Percentiles rank a stretch among this genome's conserved stretches.
phyloP scores from a whole-genome alignment of 1,140 invertebrate species.

The Chironomus tepperi region DNA sequence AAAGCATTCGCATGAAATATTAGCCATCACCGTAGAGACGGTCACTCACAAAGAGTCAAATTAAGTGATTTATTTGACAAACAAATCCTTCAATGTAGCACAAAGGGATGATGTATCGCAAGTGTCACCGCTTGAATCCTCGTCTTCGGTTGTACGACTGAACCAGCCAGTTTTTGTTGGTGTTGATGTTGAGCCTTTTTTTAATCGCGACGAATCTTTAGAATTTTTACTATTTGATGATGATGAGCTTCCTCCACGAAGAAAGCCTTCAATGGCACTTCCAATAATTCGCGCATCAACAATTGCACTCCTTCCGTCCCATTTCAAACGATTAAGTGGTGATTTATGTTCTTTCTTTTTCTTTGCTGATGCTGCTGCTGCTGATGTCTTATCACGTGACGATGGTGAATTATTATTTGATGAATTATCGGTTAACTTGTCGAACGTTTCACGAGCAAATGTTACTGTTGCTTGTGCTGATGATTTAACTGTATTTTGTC shows the following conservation, averaged over 20 bases:
- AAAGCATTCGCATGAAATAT: too few species aligned
- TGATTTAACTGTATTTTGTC: constrained; percentile 49
- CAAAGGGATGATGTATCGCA: constrained; percentile 67
- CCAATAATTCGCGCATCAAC: constrained; percentile 69
- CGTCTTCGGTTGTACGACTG: constrained; percentile 42
- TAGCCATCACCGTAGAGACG: too few species aligned
- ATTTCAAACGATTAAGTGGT: constrained; percentile 36
- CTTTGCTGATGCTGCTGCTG: constrained; percentile 27
- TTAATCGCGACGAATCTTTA: constrained; percentile 32
- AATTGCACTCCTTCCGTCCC: constrained; percentile 39
- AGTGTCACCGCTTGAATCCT: constrained; percentile 54
- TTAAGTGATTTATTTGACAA: constrained; percentile 55
- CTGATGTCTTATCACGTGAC: constrained; percentile 28
- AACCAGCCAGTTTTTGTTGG: constrained; percentile 30
- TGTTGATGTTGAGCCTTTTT: constrained; percentile 32
- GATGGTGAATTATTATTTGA: neutral
- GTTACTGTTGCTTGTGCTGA: constrained; percentile 42
- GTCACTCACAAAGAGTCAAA: too few species aligned
- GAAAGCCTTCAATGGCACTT: constrained; percentile 70
- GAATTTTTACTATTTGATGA: constrained; percentile 40
- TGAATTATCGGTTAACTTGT: constrained; percentile 38
- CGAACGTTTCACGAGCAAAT: constrained; percentile 45
- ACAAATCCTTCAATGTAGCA: constrained; percentile 71
- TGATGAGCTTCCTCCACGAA: constrained; percentile 41
- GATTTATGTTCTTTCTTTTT: constrained; percentile 31